These are phyloP conservation scores for Drosophila kurseongensis DNA, from an alignment of 1,140 invertebrate species.

Conservation along the genomic window DNA sequence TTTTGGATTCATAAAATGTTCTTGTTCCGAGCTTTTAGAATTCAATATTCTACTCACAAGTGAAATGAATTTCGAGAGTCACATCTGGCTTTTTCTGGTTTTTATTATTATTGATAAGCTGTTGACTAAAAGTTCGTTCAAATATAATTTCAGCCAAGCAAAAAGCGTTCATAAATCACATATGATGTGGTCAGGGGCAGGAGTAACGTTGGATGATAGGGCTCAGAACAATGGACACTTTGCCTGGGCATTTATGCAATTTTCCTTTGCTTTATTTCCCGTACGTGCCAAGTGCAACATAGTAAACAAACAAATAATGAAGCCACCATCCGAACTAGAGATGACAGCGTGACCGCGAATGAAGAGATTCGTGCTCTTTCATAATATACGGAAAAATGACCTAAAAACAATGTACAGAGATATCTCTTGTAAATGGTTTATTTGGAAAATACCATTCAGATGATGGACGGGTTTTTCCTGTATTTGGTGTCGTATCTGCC, in stretches of 20 bases:
- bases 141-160: neutral
- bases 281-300: slow-evolving; percentile 65
- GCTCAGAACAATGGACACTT: slow-evolving; percentile 34
- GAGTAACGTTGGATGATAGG: slow-evolving; percentile 14
- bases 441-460: slow-evolving; percentile 28
- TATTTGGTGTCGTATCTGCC: slow-evolving; percentile 65
- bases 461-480: slow-evolving; percentile 50
- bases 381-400: slow-evolving; percentile 9
- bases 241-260: slow-evolving; percentile 21
- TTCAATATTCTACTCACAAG: neutral
- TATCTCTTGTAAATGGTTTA: neutral
- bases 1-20: neutral
- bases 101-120: slow-evolving; percentile 31
- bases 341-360: slow-evolving; percentile 37
- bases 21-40: neutral
- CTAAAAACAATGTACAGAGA: neutral
- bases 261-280: slow-evolving; percentile 57
- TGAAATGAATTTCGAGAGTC: slow-evolving; percentile 14
- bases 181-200: neutral
- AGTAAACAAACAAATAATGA: slow-evolving; percentile 43
- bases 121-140: slow-evolving; percentile 12
- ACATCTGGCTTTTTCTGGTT: slow-evolving; percentile 10
- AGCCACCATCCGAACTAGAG: slow-evolving; percentile 29
- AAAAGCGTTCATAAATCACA: slow-evolving; percentile 50
- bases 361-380: slow-evolving; percentile 15